Evolutionary conservation across 2,888 invertebrate genomes (phyloP), one percentile per base, ranked within the genome.

Genomic region (Phaedon cochleariae): DNA sequence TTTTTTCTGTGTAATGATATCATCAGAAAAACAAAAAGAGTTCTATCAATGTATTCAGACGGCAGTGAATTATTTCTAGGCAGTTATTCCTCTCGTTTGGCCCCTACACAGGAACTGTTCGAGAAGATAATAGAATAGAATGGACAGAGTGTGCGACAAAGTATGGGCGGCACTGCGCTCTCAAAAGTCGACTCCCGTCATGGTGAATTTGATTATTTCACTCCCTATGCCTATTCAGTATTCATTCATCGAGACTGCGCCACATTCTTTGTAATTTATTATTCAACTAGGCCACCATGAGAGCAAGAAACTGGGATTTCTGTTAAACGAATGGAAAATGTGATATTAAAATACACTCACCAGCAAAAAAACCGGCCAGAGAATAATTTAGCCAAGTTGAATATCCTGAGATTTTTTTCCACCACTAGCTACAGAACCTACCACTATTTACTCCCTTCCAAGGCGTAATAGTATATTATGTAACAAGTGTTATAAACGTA

Each of bases 171-270:
- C 31, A 22, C 46, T 48, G 37, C n/a, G 20, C 20, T 17, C 26
- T 46, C 46, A 46, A 62, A 54, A 62, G 62, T 41, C 45, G 31
- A 54, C 54, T 55, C 45, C 48, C 62, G 57, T 62, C 48, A 55
- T 55, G 46, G 54, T 21, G 34, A 62, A 62, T 62, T 48, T 21
- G 54, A 62, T 55, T 41, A 48, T 20, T 31, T 46, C 17, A 46
- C 20, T 22, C 41, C 3, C 41, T 18, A 54, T n/a, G n/a, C n/a
- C n/a, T n/a, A n/a, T n/a, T n/a, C n/a, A n/a, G n/a, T n/a, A n/a
- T 62, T 18, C 34, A 55, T 41, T 46, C 45, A 46, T 26, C 18
- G 31, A 15, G 17, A 45, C 45, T 41, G 17, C 21, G 45, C 26
- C 22, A 3, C 41, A 41, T 41, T 41, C 15, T n/a, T 41, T 15